Conservation (phyloP, 1,140 invertebrate genomes). For the Zaprionus camerounensis region DNA sequence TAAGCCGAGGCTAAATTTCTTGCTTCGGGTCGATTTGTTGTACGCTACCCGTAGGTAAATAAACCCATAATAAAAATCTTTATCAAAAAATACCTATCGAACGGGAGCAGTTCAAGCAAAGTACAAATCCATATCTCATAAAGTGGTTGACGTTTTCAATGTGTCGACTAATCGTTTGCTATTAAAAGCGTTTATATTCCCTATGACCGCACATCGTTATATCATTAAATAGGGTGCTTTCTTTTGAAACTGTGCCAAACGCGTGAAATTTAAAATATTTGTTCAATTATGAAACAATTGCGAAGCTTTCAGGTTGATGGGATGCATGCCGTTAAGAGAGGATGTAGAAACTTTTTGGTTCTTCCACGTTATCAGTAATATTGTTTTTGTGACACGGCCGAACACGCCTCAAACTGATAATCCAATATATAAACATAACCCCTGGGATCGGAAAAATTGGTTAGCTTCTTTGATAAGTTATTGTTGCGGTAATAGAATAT, state of each 20-base stretch:
- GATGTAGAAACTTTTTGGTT: neutral
- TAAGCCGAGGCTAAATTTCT: neutral
- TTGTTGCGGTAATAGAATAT: conserved; percentile 10
- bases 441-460: neutral
- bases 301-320: conserved; percentile 12
- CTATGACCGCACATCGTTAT: neutral
- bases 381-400: conserved; percentile 6
- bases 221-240: neutral
- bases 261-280: conserved; percentile 19
- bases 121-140: conserved; percentile 41
- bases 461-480: conserved; percentile 3
- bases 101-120: conserved; percentile 44
- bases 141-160: neutral
- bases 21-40: conserved; percentile 1
- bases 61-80: conserved; percentile 19
- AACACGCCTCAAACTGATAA: conserved; percentile 19
- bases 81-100: conserved; percentile 19
- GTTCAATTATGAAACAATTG: conserved; percentile 61
- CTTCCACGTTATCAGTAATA: conserved; percentile 17
- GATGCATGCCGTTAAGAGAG: neutral
- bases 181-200: neutral
- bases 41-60: neutral
- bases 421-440: neutral
- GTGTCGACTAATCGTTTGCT: neutral
- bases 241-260: conserved; percentile 49